Evolutionary conservation across 2,888 invertebrate species (phyloP), one percentile per base, ranked within the genome.

Genomic region (Ommatoiulus sabulosus): DNA sequence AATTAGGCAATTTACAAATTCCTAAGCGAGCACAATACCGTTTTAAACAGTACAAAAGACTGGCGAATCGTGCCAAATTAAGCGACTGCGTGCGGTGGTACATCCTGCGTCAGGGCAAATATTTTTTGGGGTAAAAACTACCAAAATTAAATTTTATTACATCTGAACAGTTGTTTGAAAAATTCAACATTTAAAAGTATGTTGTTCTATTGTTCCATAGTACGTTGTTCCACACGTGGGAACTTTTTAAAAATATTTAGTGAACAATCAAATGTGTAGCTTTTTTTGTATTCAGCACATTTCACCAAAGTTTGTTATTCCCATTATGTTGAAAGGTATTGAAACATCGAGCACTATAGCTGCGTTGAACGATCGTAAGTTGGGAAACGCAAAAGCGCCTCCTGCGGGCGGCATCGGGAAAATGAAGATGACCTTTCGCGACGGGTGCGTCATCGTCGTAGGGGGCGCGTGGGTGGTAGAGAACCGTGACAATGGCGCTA

Each of bases 401-500:
- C 72, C 72, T 72, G 24, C 8, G 24, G 35, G 20, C 72, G 72
- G 20, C 24, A 24, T 72, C 72, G 63, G 63, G 63, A n/a, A n/a
- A 63, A 63, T 6, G 24, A 72, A 24, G 72, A 8, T 24, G 72
- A 72, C 72, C 72, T 72, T 72, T 72, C 35, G 24, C n/a, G 35
- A 72, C 24, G 72, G 24, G 72, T 6, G 72, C 72, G 72, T 72
- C 72, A 72, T 8, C 72, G 72, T n/a, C 72, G 15, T 15, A 57
- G 15, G 17, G 57, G 57, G 17, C n/a, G 72, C 72, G 72, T 20
- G 72, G 72, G 72, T 72, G 72, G 72, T 1, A 24, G 72, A 10
- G 35, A 72, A 85, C 85, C 44, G 85, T 85, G 85, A 85, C 85
- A 85, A 85, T 85, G 85, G 85, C 85, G 72, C 72, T 72, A 17